Base-by-base conservation (phyloP, 2,888 invertebrate species). In the Troglohyphantes excavatus region DNA sequence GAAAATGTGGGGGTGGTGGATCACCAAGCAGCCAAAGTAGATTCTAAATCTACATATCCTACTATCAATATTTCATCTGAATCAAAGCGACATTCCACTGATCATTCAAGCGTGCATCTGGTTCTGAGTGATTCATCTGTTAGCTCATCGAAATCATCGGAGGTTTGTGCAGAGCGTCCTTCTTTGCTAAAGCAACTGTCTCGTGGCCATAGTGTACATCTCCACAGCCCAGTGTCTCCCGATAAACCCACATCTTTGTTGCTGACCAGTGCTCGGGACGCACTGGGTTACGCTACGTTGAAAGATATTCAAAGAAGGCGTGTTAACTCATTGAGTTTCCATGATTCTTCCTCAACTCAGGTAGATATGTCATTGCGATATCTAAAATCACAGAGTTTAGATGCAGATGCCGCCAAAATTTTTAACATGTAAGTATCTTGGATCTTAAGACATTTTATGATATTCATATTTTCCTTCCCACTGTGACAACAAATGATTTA, bases 51-150 rank as follows among this genome's bases (percentile, higher is more conserved):
- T 0, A 97, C 96, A 91, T 97, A 97, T 63, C 96, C 97, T 26
- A 97, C 96, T 19, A 33, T 26, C 19, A 21, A 43, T 27, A 70
- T 59, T n/a, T 82, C 59, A 67, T 26, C 70, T 11, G 46, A 67
- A 39, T 53, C 79, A 19, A 78, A 90, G 13, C 91, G 6, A 90
- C 92, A 90, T 91, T 89, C 91, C 90, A 33, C 96, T 91, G 96
- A 96, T 92, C 95, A 96, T 93, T 95, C 96, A 91, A 95, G 96
- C 92, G 96, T 98, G 29, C 98, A 97, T 94, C 97, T 98, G 0
- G 97, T 98, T 93, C 97, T 97, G 23, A 97, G 97, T 93, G 96
- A 97, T 91, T 96, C 96, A 91, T 94, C 92, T 23, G 92, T 92
- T 91, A 93, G 92, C 86, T 91, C 91, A 92, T 89, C 73, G 19